These are phyloP conservation scores for Calliphora vicina DNA, from an alignment of 1,140 invertebrate species.

Conservation along the genomic window DNA sequence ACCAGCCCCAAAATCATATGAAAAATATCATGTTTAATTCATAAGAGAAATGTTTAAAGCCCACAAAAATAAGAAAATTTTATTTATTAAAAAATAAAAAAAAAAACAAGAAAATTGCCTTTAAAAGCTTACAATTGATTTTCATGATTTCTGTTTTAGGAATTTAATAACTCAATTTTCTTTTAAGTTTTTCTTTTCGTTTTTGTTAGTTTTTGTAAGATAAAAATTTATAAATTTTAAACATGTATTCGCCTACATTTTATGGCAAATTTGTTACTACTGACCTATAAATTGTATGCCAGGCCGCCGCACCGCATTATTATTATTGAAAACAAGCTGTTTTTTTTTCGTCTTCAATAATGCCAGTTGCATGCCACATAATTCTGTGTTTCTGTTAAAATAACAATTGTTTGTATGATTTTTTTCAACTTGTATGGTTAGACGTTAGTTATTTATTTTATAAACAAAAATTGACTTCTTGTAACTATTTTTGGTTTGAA, in stretches of 20 bases:
- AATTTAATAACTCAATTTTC: conserved; percentile 32
- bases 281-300: conserved; percentile 60
- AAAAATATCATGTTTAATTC: conserved; percentile 28
- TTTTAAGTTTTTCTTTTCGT: neutral
- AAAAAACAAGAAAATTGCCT: neutral
- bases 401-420: neutral
- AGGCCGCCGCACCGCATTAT: neutral
- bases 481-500: conserved; percentile 3
- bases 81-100: no score
- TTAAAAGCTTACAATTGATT: neutral
- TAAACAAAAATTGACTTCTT: neutral
- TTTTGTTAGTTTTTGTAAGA: neutral
- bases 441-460: neutral
- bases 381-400: neutral
- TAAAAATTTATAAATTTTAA: neutral
- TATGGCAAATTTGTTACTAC: conserved; percentile 58
- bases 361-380: conserved; percentile 3
- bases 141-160: conserved; percentile 17
- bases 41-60: conserved; percentile 25
- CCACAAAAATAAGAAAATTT: no score
- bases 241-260: conserved; percentile 30
- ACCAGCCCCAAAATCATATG: neutral
- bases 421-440: neutral
- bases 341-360: neutral
- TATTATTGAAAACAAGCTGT: neutral